Base-by-base conservation (phyloP, 2,797 vertebrate genomes). In the Microctenopoma lineatum region DNA sequence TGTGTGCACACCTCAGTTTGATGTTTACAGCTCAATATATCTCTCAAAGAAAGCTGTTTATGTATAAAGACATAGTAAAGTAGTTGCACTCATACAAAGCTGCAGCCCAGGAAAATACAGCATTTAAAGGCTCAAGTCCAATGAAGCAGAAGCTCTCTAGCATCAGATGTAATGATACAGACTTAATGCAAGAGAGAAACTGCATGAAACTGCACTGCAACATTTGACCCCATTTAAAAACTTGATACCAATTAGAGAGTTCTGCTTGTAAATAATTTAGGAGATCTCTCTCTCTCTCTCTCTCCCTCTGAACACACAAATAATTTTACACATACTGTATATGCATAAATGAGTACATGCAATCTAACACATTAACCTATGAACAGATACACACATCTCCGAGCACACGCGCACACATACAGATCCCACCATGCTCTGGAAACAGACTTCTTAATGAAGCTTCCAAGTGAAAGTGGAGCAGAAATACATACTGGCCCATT, bases 141-240 rank as follows among this genome's bases (percentile, higher is more conserved):
- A 75, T 80, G 77, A 81, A 75, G 60, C 62, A 57, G 70, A 42
- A 59, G 70, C 73, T 55, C 50, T 77, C 46, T 7, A 81, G 79
- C 70, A 61, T 55, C 72, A 87, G 67, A 81, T 78, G 75, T 78
- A 83, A 84, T 61, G 76, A 82, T 72, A 63, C 73, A 84, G 86
- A 90, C 87, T 87, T 79, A 73, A 86, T 81, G 83, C 84, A 63
- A 82, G 75, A 87, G 73, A 84, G 84, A 89, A 87, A 79, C 88
- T 86, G 85, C 87, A 89, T 87, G 84, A 89, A 90, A 85, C 87
- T 90, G 88, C 90, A 87, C 80, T 66, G 81, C 88, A 92, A 91
- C 91, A 93, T 92, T 94, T 95, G 94, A 94, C 94, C 94, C 93
- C 93, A 93, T 95, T 95, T 95, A 95, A 93, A 93, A 93, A 92